phyloP scores from a whole-genome alignment of 2,113 vertebrate genomes.

The Thalassoma bifasciatum region DNA sequence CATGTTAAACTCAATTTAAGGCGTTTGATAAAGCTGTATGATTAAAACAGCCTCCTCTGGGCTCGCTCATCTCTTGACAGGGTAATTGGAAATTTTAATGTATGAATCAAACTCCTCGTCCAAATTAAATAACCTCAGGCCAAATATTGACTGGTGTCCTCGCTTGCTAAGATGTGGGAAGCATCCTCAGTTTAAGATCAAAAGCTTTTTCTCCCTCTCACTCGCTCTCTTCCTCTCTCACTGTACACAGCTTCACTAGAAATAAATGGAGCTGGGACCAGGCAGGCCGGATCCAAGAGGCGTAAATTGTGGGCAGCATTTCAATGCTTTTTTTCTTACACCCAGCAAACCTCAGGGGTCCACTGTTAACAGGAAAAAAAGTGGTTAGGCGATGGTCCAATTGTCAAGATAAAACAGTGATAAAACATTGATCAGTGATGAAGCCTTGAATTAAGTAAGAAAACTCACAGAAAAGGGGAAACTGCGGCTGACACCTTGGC shows the following conservation, averaged over 20 bases:
- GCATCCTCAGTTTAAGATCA: constrained; percentile 71
- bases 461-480: constrained; percentile 59
- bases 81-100: constrained; percentile 82
- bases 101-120: constrained; percentile 79
- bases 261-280: constrained; percentile 62
- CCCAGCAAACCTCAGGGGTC: constrained; percentile 62
- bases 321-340: constrained; percentile 54
- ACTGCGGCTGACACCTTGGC: constrained; percentile 55
- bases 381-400: constrained; percentile 66
- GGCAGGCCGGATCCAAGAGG: constrained; percentile 59
- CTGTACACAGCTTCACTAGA: constrained; percentile 62
- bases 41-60: constrained; percentile 80
- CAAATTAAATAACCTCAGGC: constrained; percentile 78
- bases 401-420: constrained; percentile 74
- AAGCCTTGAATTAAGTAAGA: constrained; percentile 70
- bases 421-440: constrained; percentile 76
- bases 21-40: constrained; percentile 80
- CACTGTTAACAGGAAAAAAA: constrained; percentile 54
- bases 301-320: constrained; percentile 69
- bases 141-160: constrained; percentile 80
- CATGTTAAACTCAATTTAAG: constrained; percentile 80
- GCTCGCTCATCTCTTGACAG: constrained; percentile 77
- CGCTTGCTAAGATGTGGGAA: constrained; percentile 63
- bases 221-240: constrained; percentile 6
- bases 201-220: constrained; percentile 18